Evolutionary conservation across 1,140 invertebrate species (phyloP), one percentile per base, ranked within the genome.

Genomic region (Bombus polaris): DNA sequence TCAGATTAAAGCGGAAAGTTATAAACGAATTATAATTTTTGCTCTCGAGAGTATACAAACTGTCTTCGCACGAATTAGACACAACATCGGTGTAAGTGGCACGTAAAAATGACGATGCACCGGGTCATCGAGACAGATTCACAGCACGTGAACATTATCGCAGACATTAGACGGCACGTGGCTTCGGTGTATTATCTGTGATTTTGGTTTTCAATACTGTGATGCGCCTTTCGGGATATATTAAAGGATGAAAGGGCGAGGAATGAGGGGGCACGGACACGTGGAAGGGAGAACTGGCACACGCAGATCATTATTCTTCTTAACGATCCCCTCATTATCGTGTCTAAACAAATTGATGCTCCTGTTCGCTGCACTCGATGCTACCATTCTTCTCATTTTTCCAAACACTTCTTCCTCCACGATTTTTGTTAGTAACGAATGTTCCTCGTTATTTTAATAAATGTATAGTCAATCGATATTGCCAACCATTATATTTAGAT

Each of bases 271-370:
- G 77, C 25, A 65, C 47, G 35, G 83, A 53, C 90, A 85, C 86
- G 86, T 88, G 88, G 82, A 81, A 88, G 85, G 79, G 83, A 82
- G 22, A 42, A 72, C 71, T 39, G 85, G 86, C 87, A 83, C 89
- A 88, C 88, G 87, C 74, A 70, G 83, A 76, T 83, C 91, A 80
- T 79, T 71, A 81, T 79, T 81, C 88, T 66, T 87, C 79, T 83
- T 93, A 93, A 93, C 90, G 90, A 93, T 87, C 90, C 91, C 91
- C 90, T 94, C 91, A 92, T 94, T 94, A 94, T 93, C 90, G 83
- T 93, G 93, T 94, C 93, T 83, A 74, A 81, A 90, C 87, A 89
- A 92, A 94, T 94, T 92, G 93, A 90, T 88, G 91, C 82, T 85
- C 84, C 90, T 87, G 89, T 74, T 81, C 44, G 68, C n/a, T 78